phyloP scores from a whole-genome alignment of 2,113 vertebrate species.

The Bagarius yarrelli region DNA sequence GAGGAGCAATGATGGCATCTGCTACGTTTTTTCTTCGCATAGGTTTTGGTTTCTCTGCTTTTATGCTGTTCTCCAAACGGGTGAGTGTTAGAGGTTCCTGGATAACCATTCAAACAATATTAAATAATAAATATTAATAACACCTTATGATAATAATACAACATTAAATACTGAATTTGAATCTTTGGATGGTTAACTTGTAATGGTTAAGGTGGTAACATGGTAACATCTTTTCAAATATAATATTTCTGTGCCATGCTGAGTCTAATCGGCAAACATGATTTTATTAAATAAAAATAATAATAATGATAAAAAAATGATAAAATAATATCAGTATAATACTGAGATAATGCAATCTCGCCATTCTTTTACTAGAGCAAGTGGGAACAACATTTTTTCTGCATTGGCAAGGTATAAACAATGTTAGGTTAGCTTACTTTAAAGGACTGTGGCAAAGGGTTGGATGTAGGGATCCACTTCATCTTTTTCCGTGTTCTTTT shows the following conservation, averaged over 20 bases:
- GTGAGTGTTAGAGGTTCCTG: slow-evolving; percentile 84
- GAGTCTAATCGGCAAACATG: too few relatives aligned
- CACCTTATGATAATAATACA: background rate
- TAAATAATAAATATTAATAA: background rate
- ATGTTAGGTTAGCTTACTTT: slow-evolving; percentile 66
- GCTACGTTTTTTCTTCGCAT: slow-evolving; percentile 85
- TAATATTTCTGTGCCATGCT: too few relatives aligned
- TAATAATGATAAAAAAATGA: background rate
- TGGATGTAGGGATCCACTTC: slow-evolving; percentile 91
- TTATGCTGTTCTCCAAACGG: slow-evolving; percentile 85
- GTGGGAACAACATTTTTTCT: background rate
- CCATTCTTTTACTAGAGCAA: background rate
- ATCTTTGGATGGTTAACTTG: background rate
- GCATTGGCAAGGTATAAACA: background rate
- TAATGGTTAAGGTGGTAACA: background rate
- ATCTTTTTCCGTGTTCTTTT: slow-evolving; percentile 95
- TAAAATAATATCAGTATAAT: background rate
- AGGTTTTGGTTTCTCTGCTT: slow-evolving; percentile 90
- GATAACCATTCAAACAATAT: slow-evolving; percentile 22
- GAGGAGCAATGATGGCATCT: slow-evolving; percentile 86
- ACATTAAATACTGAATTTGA: background rate
- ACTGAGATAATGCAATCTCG: background rate
- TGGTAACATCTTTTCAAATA: too few relatives aligned
- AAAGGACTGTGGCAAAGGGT: slow-evolving; percentile 93
- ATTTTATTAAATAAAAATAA: too few relatives aligned